phyloP scores from a whole-genome alignment of 2,113 vertebrate genomes.

The Piliocolobus tephrosceles region DNA sequence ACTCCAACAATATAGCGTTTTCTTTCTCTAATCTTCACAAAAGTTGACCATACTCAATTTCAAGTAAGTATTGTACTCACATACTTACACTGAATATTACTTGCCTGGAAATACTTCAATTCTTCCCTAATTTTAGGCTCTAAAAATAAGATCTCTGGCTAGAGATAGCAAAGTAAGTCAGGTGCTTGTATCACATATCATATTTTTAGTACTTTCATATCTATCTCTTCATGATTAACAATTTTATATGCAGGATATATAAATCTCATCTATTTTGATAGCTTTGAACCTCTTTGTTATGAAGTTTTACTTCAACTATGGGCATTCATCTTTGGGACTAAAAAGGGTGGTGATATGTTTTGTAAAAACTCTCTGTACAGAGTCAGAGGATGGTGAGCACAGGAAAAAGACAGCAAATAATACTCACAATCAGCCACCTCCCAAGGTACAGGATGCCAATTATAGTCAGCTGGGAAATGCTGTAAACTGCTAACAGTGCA shows the following conservation, averaged over 20 bases:
- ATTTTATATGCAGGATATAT: neutral
- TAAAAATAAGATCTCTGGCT: constrained; percentile 29
- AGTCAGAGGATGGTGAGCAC: neutral
- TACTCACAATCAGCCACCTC: neutral
- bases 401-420: constrained; percentile 30
- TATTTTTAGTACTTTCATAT: neutral
- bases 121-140: neutral
- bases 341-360: constrained; percentile 11
- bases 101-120: neutral
- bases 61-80: neutral
- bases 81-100: neutral
- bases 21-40: neutral
- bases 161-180: neutral
- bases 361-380: constrained; percentile 12
- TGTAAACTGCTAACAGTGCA: neutral
- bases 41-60: neutral
- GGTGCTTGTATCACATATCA: neutral
- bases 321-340: neutral
- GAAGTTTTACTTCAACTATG: neutral
- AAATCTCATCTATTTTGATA: neutral
- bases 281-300: neutral
- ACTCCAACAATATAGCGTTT: neutral
- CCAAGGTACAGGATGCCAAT: constrained; percentile 29
- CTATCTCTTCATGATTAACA: neutral
- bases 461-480: constrained; percentile 28